Evolutionary conservation across 2,797 vertebrate species (phyloP).

Genomic region (Dallia pectoralis): DNA sequence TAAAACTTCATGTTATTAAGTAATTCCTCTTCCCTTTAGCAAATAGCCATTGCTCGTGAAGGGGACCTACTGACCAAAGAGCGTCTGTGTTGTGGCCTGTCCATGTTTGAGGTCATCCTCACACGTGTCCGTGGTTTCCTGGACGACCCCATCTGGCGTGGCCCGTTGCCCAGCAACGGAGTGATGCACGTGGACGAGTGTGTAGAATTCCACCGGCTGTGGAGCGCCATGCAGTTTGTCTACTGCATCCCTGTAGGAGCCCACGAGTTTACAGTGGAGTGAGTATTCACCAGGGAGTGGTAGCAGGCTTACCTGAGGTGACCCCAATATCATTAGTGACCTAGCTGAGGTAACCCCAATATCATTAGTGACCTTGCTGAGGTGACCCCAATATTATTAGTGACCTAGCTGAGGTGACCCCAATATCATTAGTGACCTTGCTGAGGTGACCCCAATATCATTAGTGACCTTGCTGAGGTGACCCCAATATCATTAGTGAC

Average conservation of each 20-base stretch:
- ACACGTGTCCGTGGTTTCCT: constrained; percentile 89
- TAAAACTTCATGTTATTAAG: no score
- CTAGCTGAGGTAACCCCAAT: no score
- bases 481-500: no score
- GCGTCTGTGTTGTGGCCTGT: constrained; percentile 94
- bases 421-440: no score
- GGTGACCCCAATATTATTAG: no score
- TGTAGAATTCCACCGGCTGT: constrained; percentile 95
- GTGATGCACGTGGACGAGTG: constrained; percentile 99
- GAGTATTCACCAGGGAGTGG: constrained; percentile 56
- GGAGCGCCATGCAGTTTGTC: constrained; percentile 99
- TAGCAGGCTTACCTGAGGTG: no score
- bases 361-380: no score
- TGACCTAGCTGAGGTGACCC: no score
- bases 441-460: no score
- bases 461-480: no score
- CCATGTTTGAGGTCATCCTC: constrained; percentile 99
- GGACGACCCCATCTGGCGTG: constrained; percentile 95
- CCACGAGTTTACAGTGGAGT: constrained; percentile 98
- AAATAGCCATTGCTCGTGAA: constrained; percentile 97
- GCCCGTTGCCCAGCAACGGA: constrained; percentile 93
- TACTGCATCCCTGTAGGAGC: constrained; percentile 98
- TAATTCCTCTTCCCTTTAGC: constrained; percentile 72
- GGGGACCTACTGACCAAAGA: constrained; percentile 97
- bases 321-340: no score